Conservation (phyloP, 2,797 vertebrate genomes). For the Peromyscus nudipes region DNA sequence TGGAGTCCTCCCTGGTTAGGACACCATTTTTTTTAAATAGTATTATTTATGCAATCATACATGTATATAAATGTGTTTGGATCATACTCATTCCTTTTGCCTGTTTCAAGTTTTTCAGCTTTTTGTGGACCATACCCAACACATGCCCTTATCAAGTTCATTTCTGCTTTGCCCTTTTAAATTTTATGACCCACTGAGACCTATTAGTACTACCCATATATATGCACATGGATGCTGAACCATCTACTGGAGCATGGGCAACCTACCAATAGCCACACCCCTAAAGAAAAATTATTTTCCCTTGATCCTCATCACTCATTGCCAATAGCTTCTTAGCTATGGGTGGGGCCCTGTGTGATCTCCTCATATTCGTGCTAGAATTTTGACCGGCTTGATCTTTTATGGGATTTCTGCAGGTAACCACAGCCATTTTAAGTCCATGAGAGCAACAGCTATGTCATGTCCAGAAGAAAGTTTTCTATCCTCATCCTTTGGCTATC, state of each 20-base stretch:
- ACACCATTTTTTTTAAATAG: conserved; percentile 81
- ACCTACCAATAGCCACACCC: background rate
- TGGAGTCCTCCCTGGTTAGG: conserved; percentile 90
- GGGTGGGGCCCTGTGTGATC: background rate
- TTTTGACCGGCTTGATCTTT: background rate
- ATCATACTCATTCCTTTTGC: background rate
- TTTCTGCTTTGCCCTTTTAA: background rate
- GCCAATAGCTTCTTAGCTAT: background rate
- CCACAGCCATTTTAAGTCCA: background rate
- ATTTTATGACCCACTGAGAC: background rate
- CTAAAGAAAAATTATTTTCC: background rate
- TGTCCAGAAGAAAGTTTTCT: background rate
- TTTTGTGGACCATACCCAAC: background rate
- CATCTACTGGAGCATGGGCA: background rate
- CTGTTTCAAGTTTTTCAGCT: background rate
- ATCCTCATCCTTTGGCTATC: no score
- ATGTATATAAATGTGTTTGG: background rate
- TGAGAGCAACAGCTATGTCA: background rate
- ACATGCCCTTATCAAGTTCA: background rate
- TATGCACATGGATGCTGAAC: background rate
- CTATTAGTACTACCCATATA: background rate
- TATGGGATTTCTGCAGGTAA: background rate
- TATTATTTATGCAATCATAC: conserved; percentile 38
- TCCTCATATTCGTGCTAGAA: background rate
- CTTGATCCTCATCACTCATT: background rate